Evolutionary conservation across 2,888 invertebrate species (phyloP).

Genomic region (Phania funesta): DNA sequence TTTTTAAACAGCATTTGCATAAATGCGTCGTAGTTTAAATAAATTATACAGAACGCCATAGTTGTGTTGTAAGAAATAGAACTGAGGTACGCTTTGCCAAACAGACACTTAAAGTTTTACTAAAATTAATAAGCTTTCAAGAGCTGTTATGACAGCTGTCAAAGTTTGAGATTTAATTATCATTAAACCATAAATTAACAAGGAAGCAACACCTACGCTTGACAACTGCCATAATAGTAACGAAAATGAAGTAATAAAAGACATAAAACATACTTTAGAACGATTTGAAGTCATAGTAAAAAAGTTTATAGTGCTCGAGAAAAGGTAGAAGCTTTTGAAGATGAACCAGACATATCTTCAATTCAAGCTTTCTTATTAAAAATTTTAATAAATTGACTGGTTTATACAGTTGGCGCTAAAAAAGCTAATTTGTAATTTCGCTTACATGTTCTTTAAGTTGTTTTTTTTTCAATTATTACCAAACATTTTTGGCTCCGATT

Average conservation of each 20-base stretch:
- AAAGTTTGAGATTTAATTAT: slow-evolving; percentile 63
- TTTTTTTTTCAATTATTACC: too few species aligned
- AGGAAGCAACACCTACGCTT: slow-evolving; percentile 56
- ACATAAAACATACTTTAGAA: background rate
- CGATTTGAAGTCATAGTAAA: too few species aligned
- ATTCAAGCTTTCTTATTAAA: too few species aligned
- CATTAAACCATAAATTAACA: slow-evolving; percentile 57
- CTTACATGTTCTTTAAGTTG: too few species aligned
- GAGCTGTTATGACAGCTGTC: slow-evolving; percentile 66
- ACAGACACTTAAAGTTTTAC: slow-evolving; percentile 17
- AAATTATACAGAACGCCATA: slow-evolving; percentile 56
- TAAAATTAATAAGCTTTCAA: slow-evolving; percentile 56
- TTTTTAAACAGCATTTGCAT: slow-evolving; percentile 48
- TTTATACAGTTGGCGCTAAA: too few species aligned
- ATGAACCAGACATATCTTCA: too few species aligned
- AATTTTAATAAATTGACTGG: too few species aligned
- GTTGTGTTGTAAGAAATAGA: slow-evolving; percentile 9
- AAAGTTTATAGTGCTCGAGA: too few species aligned
- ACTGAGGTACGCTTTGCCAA: background rate
- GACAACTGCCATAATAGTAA: background rate
- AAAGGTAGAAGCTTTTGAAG: too few species aligned
- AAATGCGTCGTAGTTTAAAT: slow-evolving; percentile 65
- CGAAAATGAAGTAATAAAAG: background rate
- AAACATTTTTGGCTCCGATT: too few species aligned
- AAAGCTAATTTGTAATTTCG: too few species aligned